Base-by-base conservation (phyloP, 1,140 invertebrate genomes). In the Drosophila cardini region DNA sequence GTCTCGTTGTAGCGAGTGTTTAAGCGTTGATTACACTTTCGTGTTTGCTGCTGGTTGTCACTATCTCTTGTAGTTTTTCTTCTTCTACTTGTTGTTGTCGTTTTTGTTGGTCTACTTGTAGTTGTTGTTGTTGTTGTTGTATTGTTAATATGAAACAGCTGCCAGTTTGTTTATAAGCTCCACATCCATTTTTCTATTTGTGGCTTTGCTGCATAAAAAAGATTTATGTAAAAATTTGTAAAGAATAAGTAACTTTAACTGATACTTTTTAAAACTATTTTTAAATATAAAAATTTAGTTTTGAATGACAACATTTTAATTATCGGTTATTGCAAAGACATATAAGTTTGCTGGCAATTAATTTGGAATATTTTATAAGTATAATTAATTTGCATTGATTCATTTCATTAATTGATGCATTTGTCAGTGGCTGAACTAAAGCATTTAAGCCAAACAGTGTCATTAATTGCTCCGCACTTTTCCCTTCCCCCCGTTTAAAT, bases 11-110 rank as follows among this genome's bases (percentile, higher is more conserved):
- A 73, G 80, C 84, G 80, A 89, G 83, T 87, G 83, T 87, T 87
- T 87, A 87, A 89, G 83, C 83, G 83, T 89, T 87, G 83, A 87
- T 87, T 87, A 87, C 84, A 87, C 73, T 87, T 89, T 89, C 84
- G 84, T 87, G 83, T 83, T 87, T 78, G 69, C 75, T 77, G 80
- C 82, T 81, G 78, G 67, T 87, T 86, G 75, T 76, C 83, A 87
- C 76, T 78, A 68, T 18, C 50, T 76, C 71, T 63, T 64, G 45
- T 65, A 72, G 45, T 60, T 64, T 52, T 50, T 62, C 42, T 58
- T 65, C 18, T 57, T 67, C 53, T 58, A 30, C 16, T 69, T 79
- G 48, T 42, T 64, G 40, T 64, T 67, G 42, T 40, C 45, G 40
- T 38, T 21, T 38, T 48, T 67, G 45, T 15, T 34, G 40, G 43